Evolutionary conservation across 2,113 vertebrate species (phyloP), one percentile per base, ranked within the genome.

Genomic region (Trichomycterus rosablanca): DNA sequence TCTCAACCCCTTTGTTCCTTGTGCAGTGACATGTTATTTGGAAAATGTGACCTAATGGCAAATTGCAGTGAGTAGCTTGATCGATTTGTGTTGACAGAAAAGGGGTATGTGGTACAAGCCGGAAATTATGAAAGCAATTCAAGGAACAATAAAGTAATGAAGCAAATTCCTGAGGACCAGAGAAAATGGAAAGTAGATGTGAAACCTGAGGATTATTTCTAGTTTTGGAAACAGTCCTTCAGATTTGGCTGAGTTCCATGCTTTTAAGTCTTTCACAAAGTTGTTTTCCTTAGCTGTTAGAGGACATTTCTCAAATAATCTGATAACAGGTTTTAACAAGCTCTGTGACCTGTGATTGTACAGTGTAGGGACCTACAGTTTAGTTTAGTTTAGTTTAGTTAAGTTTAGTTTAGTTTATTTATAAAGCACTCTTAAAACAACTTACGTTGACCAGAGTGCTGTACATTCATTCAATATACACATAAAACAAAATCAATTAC

Each of bases 101-200:
- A 71, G 74, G 73, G 65, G 75, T 72, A 64, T 67, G 66, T 39
- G 66, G 59, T 49, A 50, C 65, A 28, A 30, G 42, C 70, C 74
- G 77, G 80, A 82, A 83, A 75, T 54, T 66, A 66, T 71, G 76
- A 74, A 69, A 55, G n/a, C 53, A 68, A 12, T 10, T 28, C 19
- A 53, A 54, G 46, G 76, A 82, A 84, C 81, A 80, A 80, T 85
- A 82, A 79, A 75, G 74, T 81, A 70, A 81, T 78, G 67, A 69
- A 74, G 69, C 66, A 54, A 63, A 42, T 32, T 20, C 3, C 0
- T 2, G 18, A 54, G 28, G 42, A 9, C 42, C 39, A 39, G 11
- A 43, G 7, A 51, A n/a, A 8, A 60, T 65, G 60, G 55, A 51
- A 15, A n/a, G 32, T 63, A 26, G 61, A 60, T 12, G 39, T 62